A percentile compares a stretch with the other conserved stretches of the same genome.
Evolutionary conservation across 2,888 invertebrate species (phyloP).

Genomic region (Synergus umbraculus): DNA sequence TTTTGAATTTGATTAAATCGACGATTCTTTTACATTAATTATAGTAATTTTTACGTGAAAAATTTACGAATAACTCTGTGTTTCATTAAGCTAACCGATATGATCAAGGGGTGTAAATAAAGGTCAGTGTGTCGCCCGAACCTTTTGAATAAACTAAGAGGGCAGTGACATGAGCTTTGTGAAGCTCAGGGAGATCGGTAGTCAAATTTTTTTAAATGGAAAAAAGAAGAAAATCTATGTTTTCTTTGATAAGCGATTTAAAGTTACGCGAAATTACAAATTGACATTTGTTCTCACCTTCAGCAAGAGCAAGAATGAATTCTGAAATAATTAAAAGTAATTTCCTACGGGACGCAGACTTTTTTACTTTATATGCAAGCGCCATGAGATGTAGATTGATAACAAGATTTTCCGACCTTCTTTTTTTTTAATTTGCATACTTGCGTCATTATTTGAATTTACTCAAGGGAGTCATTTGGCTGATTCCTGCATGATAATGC

Average conservation of each 20-base stretch:
- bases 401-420: neutral
- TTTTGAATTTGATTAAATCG: no score
- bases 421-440: neutral
- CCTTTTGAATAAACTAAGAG: slow-evolving; percentile 1
- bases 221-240: neutral
- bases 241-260: neutral
- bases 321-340: neutral
- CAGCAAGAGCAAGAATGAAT: neutral
- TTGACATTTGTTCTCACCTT: neutral
- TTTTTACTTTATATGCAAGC: neutral
- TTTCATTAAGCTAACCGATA: no score
- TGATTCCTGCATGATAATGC: neutral
- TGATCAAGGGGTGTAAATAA: neutral
- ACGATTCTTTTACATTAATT: no score
- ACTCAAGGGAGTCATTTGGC: neutral
- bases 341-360: neutral
- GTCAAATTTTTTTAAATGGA: neutral
- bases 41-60: no score
- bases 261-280: neutral
- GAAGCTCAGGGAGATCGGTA: no score
- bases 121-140: neutral
- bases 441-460: no score
- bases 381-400: neutral
- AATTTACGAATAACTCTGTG: no score
- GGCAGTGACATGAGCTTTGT: neutral